Evolutionary conservation across 2,888 invertebrate genomes (phyloP), one percentile per base, ranked within the genome.

Genomic region (Lycia hirtaria): DNA sequence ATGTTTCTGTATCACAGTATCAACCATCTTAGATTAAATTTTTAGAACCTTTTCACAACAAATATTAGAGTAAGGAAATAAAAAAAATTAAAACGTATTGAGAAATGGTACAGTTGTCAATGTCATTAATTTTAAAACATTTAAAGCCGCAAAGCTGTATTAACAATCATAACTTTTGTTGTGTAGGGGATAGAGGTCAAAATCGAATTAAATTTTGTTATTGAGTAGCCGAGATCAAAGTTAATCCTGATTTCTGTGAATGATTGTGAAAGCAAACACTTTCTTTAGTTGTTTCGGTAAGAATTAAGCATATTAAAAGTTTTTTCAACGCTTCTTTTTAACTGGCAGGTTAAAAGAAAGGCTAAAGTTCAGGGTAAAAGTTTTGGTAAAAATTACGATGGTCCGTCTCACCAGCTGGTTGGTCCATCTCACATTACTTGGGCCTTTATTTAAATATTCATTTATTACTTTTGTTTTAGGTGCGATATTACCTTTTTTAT

Each of bases 201-300:
- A 68, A 65, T 72, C 26, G 17, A 4, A 7, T 40, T 9, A 4
- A 47, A 14, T 24, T n/a, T 4, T 17, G 10, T 19, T 19, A 45
- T 47, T 1, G n/a, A 17, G 47, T 32, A 1, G 47, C n/a, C 35
- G 10, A 55, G 26, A 33, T 32, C 44, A 41, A 17, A 41, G 47
- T n/a, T 72, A 73, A 78, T 77, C 72, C 73, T 64, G 80, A 80
- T 80, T 81, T 77, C 69, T 73, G 68, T n/a, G 67, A 70, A 68
- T 59, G 75, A 54, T 38, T 60, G 83, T 72, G 87, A 87, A 88
- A 87, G 88, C 81, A 69, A 65, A 69, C 63, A 71, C 76, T 86
- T 85, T 85, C 84, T 81, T 33, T 45, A 20, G 35, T 35, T 41
- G 22, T 12, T 44, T 33, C 10, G 41, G 17, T 14, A 20, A 10